These are phyloP conservation scores for Strigamia transsilvanica DNA, from an alignment of 2,888 invertebrate genomes.

Conservation along the genomic window DNA sequence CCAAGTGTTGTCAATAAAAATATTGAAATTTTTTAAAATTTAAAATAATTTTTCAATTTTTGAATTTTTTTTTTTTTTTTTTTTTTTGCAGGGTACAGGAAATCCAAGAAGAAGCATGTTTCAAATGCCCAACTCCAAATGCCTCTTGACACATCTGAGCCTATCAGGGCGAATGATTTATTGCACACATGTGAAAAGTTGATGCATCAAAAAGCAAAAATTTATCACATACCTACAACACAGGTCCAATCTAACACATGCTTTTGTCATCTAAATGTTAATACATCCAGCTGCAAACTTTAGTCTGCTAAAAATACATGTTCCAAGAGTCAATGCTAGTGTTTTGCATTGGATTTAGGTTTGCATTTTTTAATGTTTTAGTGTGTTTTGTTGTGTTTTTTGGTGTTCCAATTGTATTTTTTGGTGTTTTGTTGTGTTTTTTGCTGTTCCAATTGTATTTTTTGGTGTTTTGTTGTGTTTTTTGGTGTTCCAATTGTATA, in stretches of 20 bases:
- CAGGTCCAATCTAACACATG: neutral
- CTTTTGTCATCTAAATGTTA: neutral
- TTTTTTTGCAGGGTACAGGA: neutral
- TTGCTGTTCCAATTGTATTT: no score
- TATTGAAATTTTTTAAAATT: neutral
- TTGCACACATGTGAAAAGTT: neutral
- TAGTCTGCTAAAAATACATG: neutral
- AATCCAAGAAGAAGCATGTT: neutral
- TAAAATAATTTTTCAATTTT: no score
- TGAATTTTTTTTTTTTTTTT: neutral
- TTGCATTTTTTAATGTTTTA: no score
- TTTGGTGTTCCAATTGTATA: no score
- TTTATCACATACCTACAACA: neutral
- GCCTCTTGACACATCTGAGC: neutral
- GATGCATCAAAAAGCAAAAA: conserved; percentile 14
- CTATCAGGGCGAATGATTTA: neutral
- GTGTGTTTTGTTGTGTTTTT: no score
- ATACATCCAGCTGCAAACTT: neutral
- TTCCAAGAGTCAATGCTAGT: no score
- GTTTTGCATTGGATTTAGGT: no score
- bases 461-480: no score
- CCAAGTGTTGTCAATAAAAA: no score
- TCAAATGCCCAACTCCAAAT: neutral
- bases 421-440: no score
- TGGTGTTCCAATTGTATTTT: no score